Conservation (phyloP, 2,797 vertebrate genomes). For the Danio jaintianensis region DNA sequence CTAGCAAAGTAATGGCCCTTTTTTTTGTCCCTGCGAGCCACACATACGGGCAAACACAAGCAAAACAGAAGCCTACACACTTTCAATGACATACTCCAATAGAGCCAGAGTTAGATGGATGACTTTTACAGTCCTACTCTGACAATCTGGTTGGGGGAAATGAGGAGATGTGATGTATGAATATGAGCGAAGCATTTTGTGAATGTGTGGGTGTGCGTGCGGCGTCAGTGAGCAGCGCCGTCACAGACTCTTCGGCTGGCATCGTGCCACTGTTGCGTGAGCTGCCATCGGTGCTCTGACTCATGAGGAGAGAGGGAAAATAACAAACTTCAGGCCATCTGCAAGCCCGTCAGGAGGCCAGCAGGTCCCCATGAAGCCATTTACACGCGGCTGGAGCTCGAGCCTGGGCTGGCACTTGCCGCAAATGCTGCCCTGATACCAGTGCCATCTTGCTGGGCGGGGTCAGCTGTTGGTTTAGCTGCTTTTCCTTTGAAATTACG, state of each 20-base stretch:
- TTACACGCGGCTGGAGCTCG: conserved; percentile 42
- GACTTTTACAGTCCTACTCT: conserved; percentile 41
- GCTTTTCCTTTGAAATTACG: conserved; percentile 38
- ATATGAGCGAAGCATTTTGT: conserved; percentile 31
- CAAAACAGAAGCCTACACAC: conserved; percentile 36
- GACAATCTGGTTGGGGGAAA: conserved; percentile 46
- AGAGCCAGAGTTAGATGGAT: conserved; percentile 49
- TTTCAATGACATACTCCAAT: conserved; percentile 52
- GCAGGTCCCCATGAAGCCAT: conserved; percentile 34
- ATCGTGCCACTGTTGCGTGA: conserved; percentile 13
- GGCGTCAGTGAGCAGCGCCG: conserved; percentile 22
- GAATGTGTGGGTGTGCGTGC: conserved; percentile 15
- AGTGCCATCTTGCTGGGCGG: conserved; percentile 21
- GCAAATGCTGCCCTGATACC: conserved; percentile 4
- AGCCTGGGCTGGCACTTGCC: conserved; percentile 25
- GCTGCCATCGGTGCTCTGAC: conserved; percentile 50
- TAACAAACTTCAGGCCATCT: conserved; percentile 49
- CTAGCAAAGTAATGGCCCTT: conserved; percentile 6
- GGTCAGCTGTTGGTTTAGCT: conserved; percentile 3
- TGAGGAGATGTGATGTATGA: conserved; percentile 35
- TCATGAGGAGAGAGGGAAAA: conserved; percentile 36
- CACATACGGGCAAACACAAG: conserved; percentile 18
- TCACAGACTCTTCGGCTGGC: conserved; percentile 50
- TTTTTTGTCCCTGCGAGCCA: neutral
- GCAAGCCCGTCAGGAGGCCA: conserved; percentile 32